These are phyloP conservation scores for Drosophila pruinosa DNA, from an alignment of 1,140 invertebrate genomes.

Conservation along the genomic window DNA sequence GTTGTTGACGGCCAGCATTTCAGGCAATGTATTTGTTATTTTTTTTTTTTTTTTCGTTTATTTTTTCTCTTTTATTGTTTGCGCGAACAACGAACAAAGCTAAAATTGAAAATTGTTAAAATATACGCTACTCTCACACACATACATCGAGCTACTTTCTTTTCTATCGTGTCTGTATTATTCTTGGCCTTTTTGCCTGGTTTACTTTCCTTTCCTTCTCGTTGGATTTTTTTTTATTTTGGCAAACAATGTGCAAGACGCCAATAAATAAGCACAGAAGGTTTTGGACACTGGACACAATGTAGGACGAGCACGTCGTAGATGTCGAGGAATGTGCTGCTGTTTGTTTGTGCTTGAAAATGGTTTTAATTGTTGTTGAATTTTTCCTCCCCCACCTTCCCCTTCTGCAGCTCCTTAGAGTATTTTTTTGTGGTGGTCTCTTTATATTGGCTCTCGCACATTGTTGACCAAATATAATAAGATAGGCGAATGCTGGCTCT, in stretches of 20 bases:
- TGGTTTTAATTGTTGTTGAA: slow-evolving; percentile 78
- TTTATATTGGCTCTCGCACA: slow-evolving; percentile 49
- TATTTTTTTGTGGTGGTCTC: slow-evolving; percentile 27
- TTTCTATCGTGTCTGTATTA: slow-evolving; percentile 50
- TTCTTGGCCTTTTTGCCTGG: slow-evolving; percentile 76
- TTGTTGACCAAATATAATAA: slow-evolving; percentile 80
- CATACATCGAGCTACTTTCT: slow-evolving; percentile 59
- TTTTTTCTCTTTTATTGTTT: slow-evolving; percentile 49
- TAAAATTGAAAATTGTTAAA: slow-evolving; percentile 81
- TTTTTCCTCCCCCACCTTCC: slow-evolving; percentile 15
- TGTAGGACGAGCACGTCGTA: slow-evolving; percentile 23
- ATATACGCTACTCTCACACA: slow-evolving; percentile 41
- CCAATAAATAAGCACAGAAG: slow-evolving; percentile 74
- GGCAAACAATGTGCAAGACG: slow-evolving; percentile 75
- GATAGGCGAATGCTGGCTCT: slow-evolving; percentile 41
- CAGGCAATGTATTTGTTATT: slow-evolving; percentile 33
- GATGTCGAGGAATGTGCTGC: slow-evolving; percentile 25
- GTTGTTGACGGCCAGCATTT: slow-evolving; percentile 31
- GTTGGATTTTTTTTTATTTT: slow-evolving; percentile 6
- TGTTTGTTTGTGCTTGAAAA: slow-evolving; percentile 68
- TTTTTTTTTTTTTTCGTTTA: slow-evolving; percentile 11
- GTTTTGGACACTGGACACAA: slow-evolving; percentile 33
- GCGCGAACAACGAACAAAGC: slow-evolving; percentile 65
- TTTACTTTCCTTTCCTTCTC: slow-evolving; percentile 58
- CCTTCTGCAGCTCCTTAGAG: slow-evolving; percentile 33